Evolutionary conservation across 2,797 vertebrate species (phyloP).

Genomic region (Carapus acus): DNA sequence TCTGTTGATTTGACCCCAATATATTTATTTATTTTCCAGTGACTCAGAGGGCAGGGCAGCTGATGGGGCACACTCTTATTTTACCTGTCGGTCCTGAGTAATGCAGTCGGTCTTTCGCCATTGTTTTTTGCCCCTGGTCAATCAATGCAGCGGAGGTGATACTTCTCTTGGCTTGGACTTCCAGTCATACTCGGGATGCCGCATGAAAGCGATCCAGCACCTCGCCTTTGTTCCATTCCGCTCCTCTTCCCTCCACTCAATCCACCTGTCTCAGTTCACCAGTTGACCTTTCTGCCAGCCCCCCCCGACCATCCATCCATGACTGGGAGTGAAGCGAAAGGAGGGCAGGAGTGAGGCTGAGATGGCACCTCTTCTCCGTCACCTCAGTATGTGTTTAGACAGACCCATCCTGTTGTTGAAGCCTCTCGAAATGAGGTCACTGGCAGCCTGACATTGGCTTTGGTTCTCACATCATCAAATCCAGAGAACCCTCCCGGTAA

Average conservation of each 20-base stretch:
- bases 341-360: conserved; percentile 7
- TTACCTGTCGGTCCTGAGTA: conserved; percentile 41
- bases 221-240: conserved; percentile 21
- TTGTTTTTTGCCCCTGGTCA: conserved; percentile 54
- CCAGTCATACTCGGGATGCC: no score
- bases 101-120: conserved; percentile 61
- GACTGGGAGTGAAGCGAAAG: conserved; percentile 4
- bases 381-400: conserved; percentile 1
- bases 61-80: conserved; percentile 24
- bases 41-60: conserved; percentile 32
- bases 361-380: conserved; percentile 8
- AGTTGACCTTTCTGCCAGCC: conserved; percentile 50
- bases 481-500: conserved; percentile 29
- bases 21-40: conserved; percentile 47
- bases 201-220: conserved; percentile 72
- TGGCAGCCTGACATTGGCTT: conserved; percentile 27
- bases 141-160: conserved; percentile 80
- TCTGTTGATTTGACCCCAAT: conserved; percentile 31
- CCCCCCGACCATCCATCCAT: conserved; percentile 9
- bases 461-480: conserved; percentile 40
- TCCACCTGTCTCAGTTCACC: conserved; percentile 45
- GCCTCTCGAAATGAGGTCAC: conserved; percentile 38
- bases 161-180: conserved; percentile 76
- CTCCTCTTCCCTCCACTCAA: conserved; percentile 34
- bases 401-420: conserved; percentile 25